Conservation (phyloP, 2,888 invertebrate species). For the Incurvaria masculella region DNA sequence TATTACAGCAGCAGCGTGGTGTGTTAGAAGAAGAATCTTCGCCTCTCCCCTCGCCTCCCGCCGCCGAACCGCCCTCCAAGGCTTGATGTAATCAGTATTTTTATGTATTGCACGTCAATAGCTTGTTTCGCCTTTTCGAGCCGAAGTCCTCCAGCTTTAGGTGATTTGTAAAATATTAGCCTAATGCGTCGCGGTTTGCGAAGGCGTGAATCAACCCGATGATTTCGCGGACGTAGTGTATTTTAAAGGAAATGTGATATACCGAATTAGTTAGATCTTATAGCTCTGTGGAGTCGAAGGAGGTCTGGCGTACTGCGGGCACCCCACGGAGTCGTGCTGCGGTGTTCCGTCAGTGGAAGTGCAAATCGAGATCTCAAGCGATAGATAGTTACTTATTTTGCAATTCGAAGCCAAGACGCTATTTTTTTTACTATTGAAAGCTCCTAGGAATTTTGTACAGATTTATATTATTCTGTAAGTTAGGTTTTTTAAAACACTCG, state of each 20-base stretch:
- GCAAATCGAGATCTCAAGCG: constrained; percentile 53
- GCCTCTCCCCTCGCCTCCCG: too few species aligned
- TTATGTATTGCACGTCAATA: neutral
- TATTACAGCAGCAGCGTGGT: too few species aligned
- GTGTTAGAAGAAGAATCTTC: too few species aligned
- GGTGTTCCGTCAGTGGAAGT: constrained; percentile 22
- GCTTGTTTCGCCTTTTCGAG: neutral
- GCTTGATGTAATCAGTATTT: neutral
- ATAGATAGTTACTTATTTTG: constrained; percentile 41
- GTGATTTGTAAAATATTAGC: neutral
- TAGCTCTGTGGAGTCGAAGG: constrained; percentile 29
- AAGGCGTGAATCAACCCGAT: too few species aligned
- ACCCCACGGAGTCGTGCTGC: too few species aligned
- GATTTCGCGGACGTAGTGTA: neutral
- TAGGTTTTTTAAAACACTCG: neutral
- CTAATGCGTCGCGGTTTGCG: neutral
- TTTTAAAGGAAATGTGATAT: neutral
- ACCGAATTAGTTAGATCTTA: too few species aligned
- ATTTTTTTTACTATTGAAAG: constrained; percentile 18
- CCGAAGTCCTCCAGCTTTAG: too few species aligned
- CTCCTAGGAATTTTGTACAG: neutral
- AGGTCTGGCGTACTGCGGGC: constrained; percentile 43
- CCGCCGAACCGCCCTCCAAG: too few species aligned
- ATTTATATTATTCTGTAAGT: neutral
- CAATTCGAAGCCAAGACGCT: constrained; percentile 52